Evolutionary conservation across 1,140 invertebrate species (phyloP).

Genomic region (Dermatophagoides farinae): DNA sequence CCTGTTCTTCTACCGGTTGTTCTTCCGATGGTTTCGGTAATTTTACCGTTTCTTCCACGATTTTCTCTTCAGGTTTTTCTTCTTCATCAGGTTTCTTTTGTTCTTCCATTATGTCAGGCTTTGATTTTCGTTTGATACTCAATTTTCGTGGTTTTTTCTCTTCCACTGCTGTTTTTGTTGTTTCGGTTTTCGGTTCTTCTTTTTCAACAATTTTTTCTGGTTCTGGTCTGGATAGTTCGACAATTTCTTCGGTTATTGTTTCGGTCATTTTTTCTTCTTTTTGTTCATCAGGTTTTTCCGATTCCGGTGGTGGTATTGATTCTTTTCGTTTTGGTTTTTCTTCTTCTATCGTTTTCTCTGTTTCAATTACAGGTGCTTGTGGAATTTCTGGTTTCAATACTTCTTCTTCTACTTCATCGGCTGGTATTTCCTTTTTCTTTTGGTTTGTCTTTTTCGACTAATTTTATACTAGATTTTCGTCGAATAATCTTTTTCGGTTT

Average conservation of each 20-base stretch:
- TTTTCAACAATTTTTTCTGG: slow-evolving; percentile 8
- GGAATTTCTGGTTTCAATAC: neutral
- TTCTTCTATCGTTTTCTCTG: neutral
- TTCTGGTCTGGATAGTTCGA: neutral
- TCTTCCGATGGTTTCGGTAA: neutral
- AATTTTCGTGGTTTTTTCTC: slow-evolving; percentile 5
- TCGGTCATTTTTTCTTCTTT: too few relatives aligned
- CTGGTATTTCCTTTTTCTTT: neutral
- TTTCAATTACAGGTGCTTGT: neutral
- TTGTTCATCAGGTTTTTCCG: neutral
- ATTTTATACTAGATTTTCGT: slow-evolving; percentile 13
- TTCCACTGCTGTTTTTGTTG: slow-evolving; percentile 21
- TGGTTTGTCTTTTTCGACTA: neutral
- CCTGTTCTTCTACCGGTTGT: slow-evolving; percentile 22
- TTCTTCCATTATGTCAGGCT: slow-evolving; percentile 13
- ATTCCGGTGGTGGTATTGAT: slow-evolving; percentile 12
- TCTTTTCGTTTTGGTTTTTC: slow-evolving; percentile 8
- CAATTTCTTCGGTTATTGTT: neutral
- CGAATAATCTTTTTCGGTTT: too few relatives aligned
- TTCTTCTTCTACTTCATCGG: slow-evolving; percentile 20
- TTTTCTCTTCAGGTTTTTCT: slow-evolving; percentile 6
- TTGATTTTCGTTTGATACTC: neutral
- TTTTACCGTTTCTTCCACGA: neutral
- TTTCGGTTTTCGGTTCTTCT: slow-evolving; percentile 22
- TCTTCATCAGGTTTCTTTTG: slow-evolving; percentile 29